These are phyloP conservation scores for Onychostruthus taczanowskii DNA, from an alignment of 2,113 vertebrate genomes.

Conservation along the genomic window DNA sequence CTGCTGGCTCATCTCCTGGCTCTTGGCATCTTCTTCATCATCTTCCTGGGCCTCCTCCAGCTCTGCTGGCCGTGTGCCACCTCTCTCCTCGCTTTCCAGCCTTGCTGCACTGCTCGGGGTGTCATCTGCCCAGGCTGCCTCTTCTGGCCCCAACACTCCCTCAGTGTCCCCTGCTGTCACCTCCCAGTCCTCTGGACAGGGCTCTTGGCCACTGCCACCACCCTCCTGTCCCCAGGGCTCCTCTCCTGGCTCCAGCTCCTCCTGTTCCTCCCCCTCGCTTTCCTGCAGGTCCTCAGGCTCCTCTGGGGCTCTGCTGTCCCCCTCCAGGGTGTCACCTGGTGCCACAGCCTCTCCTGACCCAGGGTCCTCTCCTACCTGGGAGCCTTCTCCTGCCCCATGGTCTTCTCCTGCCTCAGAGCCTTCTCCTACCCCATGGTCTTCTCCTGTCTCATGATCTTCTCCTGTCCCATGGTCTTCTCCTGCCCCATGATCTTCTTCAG, in stretches of 20 bases:
- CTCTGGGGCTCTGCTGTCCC: background rate
- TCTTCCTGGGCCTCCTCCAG: background rate
- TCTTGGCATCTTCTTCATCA: background rate
- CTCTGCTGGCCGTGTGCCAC: fast-evolving
- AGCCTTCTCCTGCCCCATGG: fast-evolving
- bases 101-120: fast-evolving
- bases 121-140: background rate
- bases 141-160: background rate
- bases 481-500: background rate
- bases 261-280: background rate
- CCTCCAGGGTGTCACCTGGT: background rate
- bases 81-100: background rate
- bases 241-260: background rate
- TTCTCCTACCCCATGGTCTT: too few relatives aligned
- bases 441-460: background rate
- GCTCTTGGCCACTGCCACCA: background rate
- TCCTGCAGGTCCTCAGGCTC: background rate
- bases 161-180: background rate
- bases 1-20: background rate
- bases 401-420: too few relatives aligned
- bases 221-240: background rate
- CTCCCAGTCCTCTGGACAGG: background rate
- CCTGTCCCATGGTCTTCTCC: fast-evolving
- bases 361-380: fast-evolving
- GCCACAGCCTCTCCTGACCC: background rate